Base-by-base conservation (phyloP, 2,113 vertebrate genomes). In the Formicarius rufipectus region DNA sequence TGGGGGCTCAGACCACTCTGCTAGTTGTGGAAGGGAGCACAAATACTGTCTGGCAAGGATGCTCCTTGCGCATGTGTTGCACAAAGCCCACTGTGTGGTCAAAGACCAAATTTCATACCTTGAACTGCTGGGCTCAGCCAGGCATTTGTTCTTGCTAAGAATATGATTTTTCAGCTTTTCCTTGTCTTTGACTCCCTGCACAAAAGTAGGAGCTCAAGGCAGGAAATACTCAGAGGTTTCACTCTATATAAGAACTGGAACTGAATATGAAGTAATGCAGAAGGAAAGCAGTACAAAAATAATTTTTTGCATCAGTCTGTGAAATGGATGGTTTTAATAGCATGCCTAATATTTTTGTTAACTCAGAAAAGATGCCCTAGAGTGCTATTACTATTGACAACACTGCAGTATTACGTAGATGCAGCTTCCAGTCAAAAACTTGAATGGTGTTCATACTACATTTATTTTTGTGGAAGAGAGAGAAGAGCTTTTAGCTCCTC, bases 351-450 rank as follows among this genome's bases (percentile, higher is more conserved):
- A 89, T 81, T 92, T 97, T 92, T 95, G 14, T 80, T 87, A 72
- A 95, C 82, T 97, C 75, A 77, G 94, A 96, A 94, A 96, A 93
- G 58, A 87, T 91, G 62, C 60, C 83, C 76, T 55, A 28, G 60
- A 90, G 49, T 52, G 63, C 53, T 62, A 31, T 92, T 81, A 81
- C 80, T 95, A 91, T 94, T 90, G 90, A 78, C 68, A 91, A 40
- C 50, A 37, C 53, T 75, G 18, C 63, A 60, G 55, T 95, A 12
- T 75, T 84, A 69, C 23, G 44, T 73, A 93, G 63, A 74, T 64
- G 71, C 75, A 68, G 31, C 52, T 93, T 69, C 55, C 58, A 60
- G n/a, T 11, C 63, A 69, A 58, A 75, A 66, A 40, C 50, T 45
- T 88, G 56, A 89, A 68, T 79, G 30, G 30, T 93, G 66, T 59